Evolutionary conservation across 1,140 invertebrate species (phyloP), one percentile per base, ranked within the genome.

Genomic region (Artemia franciscana): DNA sequence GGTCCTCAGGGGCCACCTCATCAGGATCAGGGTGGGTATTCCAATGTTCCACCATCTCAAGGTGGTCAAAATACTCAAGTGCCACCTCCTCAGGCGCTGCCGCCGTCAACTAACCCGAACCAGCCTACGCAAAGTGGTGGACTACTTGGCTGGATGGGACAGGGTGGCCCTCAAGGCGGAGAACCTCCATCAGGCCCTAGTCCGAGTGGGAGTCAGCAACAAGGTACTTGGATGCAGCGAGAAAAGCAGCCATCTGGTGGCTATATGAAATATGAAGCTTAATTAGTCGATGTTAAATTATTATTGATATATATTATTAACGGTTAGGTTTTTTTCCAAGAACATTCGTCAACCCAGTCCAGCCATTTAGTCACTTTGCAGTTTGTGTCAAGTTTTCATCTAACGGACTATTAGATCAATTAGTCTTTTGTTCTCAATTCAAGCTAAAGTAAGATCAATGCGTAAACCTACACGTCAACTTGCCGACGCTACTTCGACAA

Each of bases 1-100:
- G 63, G 63, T 26, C 63, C 63, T 5, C 63, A 64, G 28, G 27
- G 26, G 60, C 60, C 23, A 59, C 63, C 26, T 60, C 63, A 5
- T 57, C 62, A 51, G 3, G 39, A 51, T 15, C n/a, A n/a, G n/a
- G 39, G 39, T 51, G 39, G 39, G 21, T 51, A 51, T 18, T 18
- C 39, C 12, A 51, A 51, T 3, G 39, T 18, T 2, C 39, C 39
- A 51, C 39, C 39, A 2, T 51, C 39, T 18, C 39, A 51, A 18
- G 39, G 39, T 15, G 39, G 39, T 18, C 39, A 51, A 18, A 51
- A 51, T 51, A 51, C 39, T 51, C 39, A 51, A 51, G 39, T 51
- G 39, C 39, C 39, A 51, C 39, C 39, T 51, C 39, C 39, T 15
- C 39, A 51, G 21, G 12, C 39, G 39, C 12, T 51, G 21, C 39